Conservation (phyloP, 1,140 invertebrate species). For the Acyrthosiphon pisum region DNA sequence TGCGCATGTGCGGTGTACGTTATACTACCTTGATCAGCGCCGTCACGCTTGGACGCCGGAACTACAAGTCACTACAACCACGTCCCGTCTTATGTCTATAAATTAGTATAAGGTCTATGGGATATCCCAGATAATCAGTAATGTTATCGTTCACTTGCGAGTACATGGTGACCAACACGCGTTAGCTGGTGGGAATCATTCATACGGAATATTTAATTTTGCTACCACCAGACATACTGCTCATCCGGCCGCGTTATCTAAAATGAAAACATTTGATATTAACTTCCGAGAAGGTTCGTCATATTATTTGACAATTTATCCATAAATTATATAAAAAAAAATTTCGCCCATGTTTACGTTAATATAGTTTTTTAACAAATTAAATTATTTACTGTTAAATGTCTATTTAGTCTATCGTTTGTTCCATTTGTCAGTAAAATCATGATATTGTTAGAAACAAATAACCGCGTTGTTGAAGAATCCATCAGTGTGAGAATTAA, state of each 20-base stretch:
- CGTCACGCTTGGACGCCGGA: too few relatives aligned
- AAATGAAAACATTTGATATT: slow-evolving; percentile 20
- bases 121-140: too few relatives aligned
- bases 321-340: background rate
- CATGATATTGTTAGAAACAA: slow-evolving; percentile 99
- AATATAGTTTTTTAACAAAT: background rate
- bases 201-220: background rate
- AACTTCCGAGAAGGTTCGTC: slow-evolving; percentile 28
- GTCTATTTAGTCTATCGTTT: background rate
- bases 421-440: background rate
- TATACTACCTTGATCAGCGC: too few relatives aligned
- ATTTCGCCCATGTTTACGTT: background rate
- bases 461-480: slow-evolving; percentile 97
- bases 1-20: too few relatives aligned
- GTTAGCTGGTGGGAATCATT: background rate
- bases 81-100: too few relatives aligned
- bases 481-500: slow-evolving; percentile 93
- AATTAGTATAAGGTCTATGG: too few relatives aligned
- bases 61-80: too few relatives aligned
- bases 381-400: background rate
- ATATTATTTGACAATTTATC: background rate
- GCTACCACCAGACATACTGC: background rate
- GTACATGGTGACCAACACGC: background rate
- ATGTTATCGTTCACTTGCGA: background rate
- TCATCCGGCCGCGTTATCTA: slow-evolving; percentile 47